phyloP scores from a whole-genome alignment of 2,888 invertebrate genomes.

The Agrochola macilenta region DNA sequence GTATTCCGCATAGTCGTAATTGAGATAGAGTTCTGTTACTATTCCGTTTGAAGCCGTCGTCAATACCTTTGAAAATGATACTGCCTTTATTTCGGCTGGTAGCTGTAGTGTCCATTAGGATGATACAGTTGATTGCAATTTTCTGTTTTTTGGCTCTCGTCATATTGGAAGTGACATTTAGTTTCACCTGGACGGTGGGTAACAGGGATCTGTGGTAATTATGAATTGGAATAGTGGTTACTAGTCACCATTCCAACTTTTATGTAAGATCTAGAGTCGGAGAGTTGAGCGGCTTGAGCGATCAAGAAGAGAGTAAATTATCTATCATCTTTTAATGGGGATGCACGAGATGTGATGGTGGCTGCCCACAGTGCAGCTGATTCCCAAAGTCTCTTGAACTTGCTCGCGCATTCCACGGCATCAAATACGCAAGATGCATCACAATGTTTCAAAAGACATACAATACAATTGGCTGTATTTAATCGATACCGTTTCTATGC shows the following conservation, averaged over 20 bases:
- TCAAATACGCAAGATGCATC: not conserved
- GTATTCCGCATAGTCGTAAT: constrained; percentile 9
- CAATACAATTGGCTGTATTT: not conserved
- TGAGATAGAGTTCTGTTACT: constrained; percentile 10
- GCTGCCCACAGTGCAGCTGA: not conserved
- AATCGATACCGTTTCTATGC: not conserved
- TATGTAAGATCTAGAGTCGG: not conserved
- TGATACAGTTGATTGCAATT: too few species aligned
- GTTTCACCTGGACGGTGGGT: not conserved
- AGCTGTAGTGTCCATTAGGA: not conserved
- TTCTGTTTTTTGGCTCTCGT: not conserved
- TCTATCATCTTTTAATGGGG: not conserved
- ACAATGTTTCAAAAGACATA: not conserved
- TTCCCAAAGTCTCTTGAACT: not conserved
- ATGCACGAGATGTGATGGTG: not conserved
- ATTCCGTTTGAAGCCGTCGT: constrained; percentile 22
- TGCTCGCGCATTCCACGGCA: not conserved
- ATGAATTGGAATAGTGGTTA: not conserved
- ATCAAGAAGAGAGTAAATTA: not conserved
- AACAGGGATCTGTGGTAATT: not conserved
- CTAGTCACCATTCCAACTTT: not conserved
- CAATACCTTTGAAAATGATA: constrained; percentile 17
- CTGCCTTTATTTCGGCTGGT: not conserved
- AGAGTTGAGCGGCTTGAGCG: not conserved
- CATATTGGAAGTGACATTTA: not conserved